Base-by-base conservation (phyloP, 2,888 invertebrate species). In the Tubiluchus corallicola region DNA sequence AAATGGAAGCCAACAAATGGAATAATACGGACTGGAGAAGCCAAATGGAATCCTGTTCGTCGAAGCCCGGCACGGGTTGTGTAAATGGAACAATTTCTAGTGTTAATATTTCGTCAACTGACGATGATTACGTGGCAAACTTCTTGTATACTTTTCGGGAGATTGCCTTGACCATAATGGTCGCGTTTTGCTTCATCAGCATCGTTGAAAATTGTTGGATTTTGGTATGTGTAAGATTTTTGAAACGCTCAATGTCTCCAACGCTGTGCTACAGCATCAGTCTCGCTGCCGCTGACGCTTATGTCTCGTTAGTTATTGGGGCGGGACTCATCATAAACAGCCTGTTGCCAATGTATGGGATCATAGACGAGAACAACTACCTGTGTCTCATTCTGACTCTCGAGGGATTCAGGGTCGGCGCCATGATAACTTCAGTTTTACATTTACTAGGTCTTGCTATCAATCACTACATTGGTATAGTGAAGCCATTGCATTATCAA, bases 391-490 rank as follows among this genome's bases (percentile, higher is more conserved):
- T 53, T 39, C 44, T 55, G 43, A 50, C 55, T 4, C 40, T 53
- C n/a, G 55, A 55, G 51, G 9, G 29, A 2, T 59, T 67, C 41
- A 59, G 76, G 46, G 60, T 74, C 44, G 72, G 72, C 16, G 73
- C 72, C 2, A 67, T 76, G 45, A 68, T 75, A 38, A 71, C 74
- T 16, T 74, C 75, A 0, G 74, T 75, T 9, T 63, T 70, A 38
- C 76, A 77, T 54, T 66, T 77, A 2, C 60, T 75, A 29, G 71
- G 73, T 1, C 61, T 77, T 19, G 74, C 76, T 20, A 60, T 74
- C 45, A 76, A 76, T 60, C 77, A 77, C 57, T 77, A 75, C 62
- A 63, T 76, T 37, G 76, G 77, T 15, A 74, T 75, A 46, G 63
- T 69, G 2, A 60, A 64, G 40, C 77, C 77, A 1, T 65, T 77